Conservation (phyloP, 2,797 vertebrate species). For the Alauda arvensis region DNA sequence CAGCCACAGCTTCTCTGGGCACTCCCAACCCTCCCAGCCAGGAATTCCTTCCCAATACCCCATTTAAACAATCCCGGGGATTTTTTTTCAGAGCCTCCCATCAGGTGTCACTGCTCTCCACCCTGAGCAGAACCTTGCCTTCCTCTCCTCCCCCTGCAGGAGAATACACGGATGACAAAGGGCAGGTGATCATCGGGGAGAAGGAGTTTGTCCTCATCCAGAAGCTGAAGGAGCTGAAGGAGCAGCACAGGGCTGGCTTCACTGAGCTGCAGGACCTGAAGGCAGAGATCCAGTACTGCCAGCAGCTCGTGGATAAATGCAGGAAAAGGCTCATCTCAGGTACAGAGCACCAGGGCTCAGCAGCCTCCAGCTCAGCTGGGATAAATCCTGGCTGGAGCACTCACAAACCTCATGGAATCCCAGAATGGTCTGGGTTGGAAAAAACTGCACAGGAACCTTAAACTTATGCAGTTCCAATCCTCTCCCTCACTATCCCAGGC, state of each 20-base stretch:
- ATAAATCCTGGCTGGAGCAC: neutral
- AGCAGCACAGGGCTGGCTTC: conserved; percentile 71
- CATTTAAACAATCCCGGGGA: neutral
- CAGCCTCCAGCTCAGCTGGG: neutral
- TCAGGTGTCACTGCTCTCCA: neutral
- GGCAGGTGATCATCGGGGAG: conserved; percentile 73
- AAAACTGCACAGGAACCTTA: neutral
- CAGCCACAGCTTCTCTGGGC: neutral
- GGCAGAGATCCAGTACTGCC: conserved; percentile 84
- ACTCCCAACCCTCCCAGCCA: neutral
- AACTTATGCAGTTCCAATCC: neutral
- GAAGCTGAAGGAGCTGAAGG: conserved; percentile 79
- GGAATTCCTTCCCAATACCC: neutral
- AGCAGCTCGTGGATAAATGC: conserved; percentile 82
- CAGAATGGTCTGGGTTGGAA: neutral
- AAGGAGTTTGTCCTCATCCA: conserved; percentile 73
- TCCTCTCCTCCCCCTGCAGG: conserved; percentile 56
- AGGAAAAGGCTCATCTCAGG: conserved; percentile 77
- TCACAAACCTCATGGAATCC: neutral
- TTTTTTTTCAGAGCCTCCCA: neutral
- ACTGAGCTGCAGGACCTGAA: conserved; percentile 73
- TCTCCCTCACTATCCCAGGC: rapidly evolving
- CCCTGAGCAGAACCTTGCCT: neutral
- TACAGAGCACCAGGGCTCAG: neutral
- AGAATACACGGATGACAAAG: conserved; percentile 68